Base-by-base conservation (phyloP, 2,888 invertebrate species). In the Acrobasis consociella region DNA sequence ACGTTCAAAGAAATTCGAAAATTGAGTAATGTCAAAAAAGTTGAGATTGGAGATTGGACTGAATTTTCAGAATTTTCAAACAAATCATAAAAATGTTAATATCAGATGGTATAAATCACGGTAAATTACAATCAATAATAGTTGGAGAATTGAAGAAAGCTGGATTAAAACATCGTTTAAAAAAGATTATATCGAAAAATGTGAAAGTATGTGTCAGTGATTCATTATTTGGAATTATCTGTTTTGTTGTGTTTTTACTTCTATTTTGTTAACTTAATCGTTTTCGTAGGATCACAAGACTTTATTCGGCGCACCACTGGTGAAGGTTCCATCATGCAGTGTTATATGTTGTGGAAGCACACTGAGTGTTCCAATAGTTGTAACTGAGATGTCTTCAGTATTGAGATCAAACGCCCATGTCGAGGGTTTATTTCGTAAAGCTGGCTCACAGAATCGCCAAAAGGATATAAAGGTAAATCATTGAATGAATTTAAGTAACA, bases 401-500 rank as follows among this genome's bases (percentile, higher is more conserved):
- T 94, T 97, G 60, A 89, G 95, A 67, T 91, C 94, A 53, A 94
- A 96, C 84, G 93, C 96, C 38, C 93, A 94, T 62, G 94, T 95
- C 17, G 98, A 98, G 81, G 98, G 98, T 0, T 87, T 98, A 58
- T 98, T 98, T 83, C 94, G 98, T 9, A 98, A 97, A 91, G 97
- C 97, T 58, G 98, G 98, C 13, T 97, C 97, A 1, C 94, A 96
- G 73, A 93, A 94, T 49, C 93, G 97, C 66, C 97, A 97, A 84
- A 96, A 95, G 78, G 97, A 97, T 83, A 94, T 98, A 22, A 95
- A 95, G 89, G 96, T 96, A 7, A 46, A 5, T 22, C 22, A 3
- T 22, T 22, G n/a, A n/a, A n/a, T n/a, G n/a, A n/a, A n/a, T 22
- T 2, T 22, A 22, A 22, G 22, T 22, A n/a, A 22, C 22, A 22